Percentiles rank a stretch among this genome's conserved stretches.
phyloP scores from a whole-genome alignment of 2,888 invertebrate species.

The Dryomyza anilis region DNA sequence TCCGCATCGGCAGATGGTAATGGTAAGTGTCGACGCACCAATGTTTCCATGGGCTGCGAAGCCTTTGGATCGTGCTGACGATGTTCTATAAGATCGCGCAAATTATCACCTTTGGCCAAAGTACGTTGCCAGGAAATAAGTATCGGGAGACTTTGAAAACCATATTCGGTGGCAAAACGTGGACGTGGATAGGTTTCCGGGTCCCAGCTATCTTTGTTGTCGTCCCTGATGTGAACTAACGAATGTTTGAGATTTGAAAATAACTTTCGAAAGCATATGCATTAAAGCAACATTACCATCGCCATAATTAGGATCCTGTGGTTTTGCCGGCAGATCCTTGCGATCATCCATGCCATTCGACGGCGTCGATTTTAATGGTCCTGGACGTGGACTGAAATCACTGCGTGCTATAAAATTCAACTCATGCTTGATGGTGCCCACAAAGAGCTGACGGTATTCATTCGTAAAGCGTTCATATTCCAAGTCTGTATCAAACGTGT shows the following conservation, averaged over 20 bases:
- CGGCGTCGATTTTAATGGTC: constrained; percentile 82
- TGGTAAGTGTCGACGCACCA: constrained; percentile 71
- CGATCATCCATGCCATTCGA: constrained; percentile 79
- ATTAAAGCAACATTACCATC: constrained; percentile 77
- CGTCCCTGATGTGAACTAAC: constrained; percentile 86
- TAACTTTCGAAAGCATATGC: too few species aligned
- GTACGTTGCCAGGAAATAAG: constrained; percentile 71
- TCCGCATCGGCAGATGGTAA: constrained; percentile 64
- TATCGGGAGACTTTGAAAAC: constrained; percentile 88
- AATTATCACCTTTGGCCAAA: constrained; percentile 63
- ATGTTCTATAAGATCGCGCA: constrained; percentile 72
- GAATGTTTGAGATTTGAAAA: too few species aligned
- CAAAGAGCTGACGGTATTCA: constrained; percentile 85
- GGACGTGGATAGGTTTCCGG: constrained; percentile 76
- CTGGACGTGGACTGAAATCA: constrained; percentile 51
- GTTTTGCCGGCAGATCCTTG: constrained; percentile 77
- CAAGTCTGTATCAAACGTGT: constrained; percentile 71
- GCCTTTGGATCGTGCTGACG: constrained; percentile 87
- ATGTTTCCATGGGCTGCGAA: constrained; percentile 66
- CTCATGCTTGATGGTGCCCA: constrained; percentile 72
- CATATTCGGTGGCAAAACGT: constrained; percentile 94
- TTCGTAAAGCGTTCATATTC: constrained; percentile 66
- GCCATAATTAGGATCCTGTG: constrained; percentile 80
- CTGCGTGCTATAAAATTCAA: constrained; percentile 59
- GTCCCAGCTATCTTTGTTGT: constrained; percentile 78